Conservation (phyloP, 2,888 invertebrate genomes). For the Phyllotreta cruciferae region DNA sequence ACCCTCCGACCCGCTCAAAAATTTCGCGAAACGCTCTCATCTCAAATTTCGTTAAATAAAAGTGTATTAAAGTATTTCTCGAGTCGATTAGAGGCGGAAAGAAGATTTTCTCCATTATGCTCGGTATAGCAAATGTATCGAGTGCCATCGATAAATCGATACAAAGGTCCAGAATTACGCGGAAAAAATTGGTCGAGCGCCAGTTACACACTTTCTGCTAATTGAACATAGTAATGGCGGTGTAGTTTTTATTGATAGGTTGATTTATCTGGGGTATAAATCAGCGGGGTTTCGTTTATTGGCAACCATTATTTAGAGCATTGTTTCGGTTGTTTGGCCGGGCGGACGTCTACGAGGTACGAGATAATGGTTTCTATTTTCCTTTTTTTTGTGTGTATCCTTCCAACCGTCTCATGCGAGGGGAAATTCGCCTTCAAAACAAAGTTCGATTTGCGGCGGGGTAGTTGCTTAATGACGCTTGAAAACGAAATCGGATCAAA, state of each 20-base stretch:
- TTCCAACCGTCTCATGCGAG: slow-evolving; percentile 2
- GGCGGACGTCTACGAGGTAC: slow-evolving; percentile 20
- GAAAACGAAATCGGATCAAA: slow-evolving; percentile 7
- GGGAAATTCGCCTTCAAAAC: slow-evolving; percentile 18
- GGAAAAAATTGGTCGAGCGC: background rate
- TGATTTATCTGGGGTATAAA: slow-evolving; percentile 30
- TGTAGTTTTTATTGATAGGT: slow-evolving; percentile 29
- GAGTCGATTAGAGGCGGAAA: too few relatives aligned
- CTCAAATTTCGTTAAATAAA: slow-evolving; percentile 1
- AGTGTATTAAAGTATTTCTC: too few relatives aligned
- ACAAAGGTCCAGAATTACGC: too few relatives aligned
- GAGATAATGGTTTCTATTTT: slow-evolving; percentile 29
- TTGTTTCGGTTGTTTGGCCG: slow-evolving; percentile 27
- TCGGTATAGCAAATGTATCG: too few relatives aligned
- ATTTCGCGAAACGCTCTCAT: slow-evolving; percentile 24
- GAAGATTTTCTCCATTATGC: too few relatives aligned
- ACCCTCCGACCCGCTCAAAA: slow-evolving; percentile 25
- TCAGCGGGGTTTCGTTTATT: slow-evolving; percentile 30
- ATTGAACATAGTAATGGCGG: slow-evolving; percentile 25
- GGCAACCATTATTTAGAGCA: slow-evolving; percentile 32
- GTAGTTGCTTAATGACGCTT: slow-evolving; percentile 3
- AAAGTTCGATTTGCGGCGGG: slow-evolving; percentile 22
- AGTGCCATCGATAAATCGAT: too few relatives aligned
- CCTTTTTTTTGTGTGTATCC: slow-evolving; percentile 6
- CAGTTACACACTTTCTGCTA: slow-evolving; percentile 26